Conservation (phyloP, 2,797 vertebrate species). For the Enteromius trimaculatus region DNA sequence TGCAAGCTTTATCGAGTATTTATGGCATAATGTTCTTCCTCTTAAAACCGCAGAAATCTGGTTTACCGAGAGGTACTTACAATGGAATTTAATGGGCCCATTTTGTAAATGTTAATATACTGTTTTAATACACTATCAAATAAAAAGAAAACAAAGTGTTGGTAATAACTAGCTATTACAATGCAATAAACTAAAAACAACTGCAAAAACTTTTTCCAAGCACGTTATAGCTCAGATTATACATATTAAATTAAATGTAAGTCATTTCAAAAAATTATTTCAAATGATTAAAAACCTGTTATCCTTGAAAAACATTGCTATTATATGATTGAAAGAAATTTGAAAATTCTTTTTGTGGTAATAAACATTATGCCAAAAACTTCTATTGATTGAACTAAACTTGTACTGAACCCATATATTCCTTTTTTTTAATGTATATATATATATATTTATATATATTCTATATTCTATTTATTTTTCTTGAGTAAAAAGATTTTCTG, state of each 20-base stretch:
- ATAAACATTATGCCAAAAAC: background rate
- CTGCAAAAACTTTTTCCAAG: background rate
- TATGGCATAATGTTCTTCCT: background rate
- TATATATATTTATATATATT: no score
- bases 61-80: background rate
- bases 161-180: background rate
- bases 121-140: background rate
- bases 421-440: no score
- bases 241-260: background rate
- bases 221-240: background rate
- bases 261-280: background rate
- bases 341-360: background rate
- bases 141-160: background rate
- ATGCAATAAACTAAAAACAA: background rate
- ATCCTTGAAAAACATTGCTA: background rate
- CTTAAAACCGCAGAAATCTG: background rate
- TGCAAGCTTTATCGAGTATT: background rate
- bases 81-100: background rate
- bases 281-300: background rate
- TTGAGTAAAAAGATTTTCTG: background rate
- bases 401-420: background rate
- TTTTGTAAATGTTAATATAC: background rate
- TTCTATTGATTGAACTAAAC: background rate
- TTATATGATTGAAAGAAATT: background rate
- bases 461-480: no score